Evolutionary conservation across 2,113 vertebrate genomes (phyloP).

Genomic region (Rhabdomys dilectus): DNA sequence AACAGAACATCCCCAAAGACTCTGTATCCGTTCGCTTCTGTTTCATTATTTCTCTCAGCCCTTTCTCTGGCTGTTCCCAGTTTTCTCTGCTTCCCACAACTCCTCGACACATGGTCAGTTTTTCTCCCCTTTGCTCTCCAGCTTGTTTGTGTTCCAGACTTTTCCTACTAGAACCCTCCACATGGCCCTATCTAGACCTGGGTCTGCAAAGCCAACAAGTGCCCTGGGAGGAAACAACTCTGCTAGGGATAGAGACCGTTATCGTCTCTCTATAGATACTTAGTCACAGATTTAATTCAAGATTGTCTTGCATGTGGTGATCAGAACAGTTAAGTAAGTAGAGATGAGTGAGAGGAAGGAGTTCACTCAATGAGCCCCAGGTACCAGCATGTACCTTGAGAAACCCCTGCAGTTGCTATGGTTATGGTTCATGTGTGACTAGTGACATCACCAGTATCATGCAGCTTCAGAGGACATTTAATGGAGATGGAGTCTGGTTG

Average conservation of each 20-base stretch:
- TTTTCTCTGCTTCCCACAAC: not conserved
- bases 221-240: not conserved
- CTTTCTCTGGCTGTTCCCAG: not conserved
- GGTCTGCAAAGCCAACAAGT: accelerated
- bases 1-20: not conserved
- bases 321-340: not conserved
- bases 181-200: not conserved
- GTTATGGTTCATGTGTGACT: not conserved
- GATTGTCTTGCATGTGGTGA: not conserved
- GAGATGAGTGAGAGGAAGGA: not conserved
- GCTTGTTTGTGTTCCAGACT: not conserved
- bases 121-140: not conserved
- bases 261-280: not conserved
- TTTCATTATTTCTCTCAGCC: not conserved
- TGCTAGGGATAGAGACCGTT: not conserved
- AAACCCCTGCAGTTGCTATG: not conserved
- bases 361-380: not conserved
- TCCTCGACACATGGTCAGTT: too few species aligned
- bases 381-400: not conserved
- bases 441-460: not conserved
- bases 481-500: not conserved
- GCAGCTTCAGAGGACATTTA: not conserved
- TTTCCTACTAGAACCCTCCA: not conserved
- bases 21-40: not conserved
- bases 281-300: not conserved